A percentile compares a stretch with the other conserved stretches of the same genome.
Conservation (phyloP, 2,888 invertebrate species). For the Macrophya alboannulata region DNA sequence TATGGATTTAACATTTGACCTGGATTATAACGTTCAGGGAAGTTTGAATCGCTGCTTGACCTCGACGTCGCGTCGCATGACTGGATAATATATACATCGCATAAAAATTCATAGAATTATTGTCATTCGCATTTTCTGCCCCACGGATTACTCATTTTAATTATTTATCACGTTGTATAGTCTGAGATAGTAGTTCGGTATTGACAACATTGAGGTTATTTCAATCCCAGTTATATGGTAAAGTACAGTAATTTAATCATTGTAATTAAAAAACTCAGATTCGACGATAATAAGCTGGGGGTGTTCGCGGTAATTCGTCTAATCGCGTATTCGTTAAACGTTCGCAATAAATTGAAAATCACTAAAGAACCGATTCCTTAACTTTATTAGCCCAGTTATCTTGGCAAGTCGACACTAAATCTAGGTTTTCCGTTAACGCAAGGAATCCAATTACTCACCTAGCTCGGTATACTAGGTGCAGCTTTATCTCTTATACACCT, state of each 20-base stretch:
- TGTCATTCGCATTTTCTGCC: not conserved
- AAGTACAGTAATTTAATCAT: not conserved
- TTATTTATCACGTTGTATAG: not conserved
- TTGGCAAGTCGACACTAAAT: conserved; percentile 15
- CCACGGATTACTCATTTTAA: not conserved
- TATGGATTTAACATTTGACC: conserved; percentile 15
- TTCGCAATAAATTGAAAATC: conserved; percentile 3
- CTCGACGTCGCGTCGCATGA: conserved; percentile 11
- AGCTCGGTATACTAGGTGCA: not conserved
- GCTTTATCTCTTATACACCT: not conserved
- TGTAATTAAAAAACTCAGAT: not conserved
- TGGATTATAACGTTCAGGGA: conserved; percentile 34
- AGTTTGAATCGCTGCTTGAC: conserved; percentile 25
- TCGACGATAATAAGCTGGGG: not conserved
- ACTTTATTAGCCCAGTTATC: conserved; percentile 32
- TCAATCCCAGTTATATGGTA: not conserved
- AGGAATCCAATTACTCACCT: conserved; percentile 35
- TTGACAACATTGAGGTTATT: not conserved
- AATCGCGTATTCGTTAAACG: not conserved
- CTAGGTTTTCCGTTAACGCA: conserved; percentile 21
- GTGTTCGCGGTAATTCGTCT: not conserved
- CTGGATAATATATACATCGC: conserved; percentile 23
- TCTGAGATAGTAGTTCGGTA: not conserved
- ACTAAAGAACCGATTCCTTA: not conserved
- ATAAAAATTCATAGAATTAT: not conserved